Base-by-base conservation (phyloP, 2,113 vertebrate species). In the Poeciliopsis occidentalis region DNA sequence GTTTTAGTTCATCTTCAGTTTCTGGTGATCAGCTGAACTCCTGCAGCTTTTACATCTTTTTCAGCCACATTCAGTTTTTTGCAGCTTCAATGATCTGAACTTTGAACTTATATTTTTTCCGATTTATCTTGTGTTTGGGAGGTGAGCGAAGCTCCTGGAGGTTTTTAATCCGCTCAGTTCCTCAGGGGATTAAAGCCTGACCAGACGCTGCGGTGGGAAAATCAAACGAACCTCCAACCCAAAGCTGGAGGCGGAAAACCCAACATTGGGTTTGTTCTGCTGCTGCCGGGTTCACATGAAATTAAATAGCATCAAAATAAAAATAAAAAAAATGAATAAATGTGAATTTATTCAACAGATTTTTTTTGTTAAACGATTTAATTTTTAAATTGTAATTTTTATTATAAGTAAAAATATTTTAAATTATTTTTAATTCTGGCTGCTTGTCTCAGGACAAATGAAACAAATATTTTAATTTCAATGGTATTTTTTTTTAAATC, bases 191-290 rank as follows among this genome's bases (percentile, higher is more conserved):
- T 86, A 89, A 87, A 88, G 87, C 85, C 62, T 34, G 12, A 13
- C 12, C 64, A 31, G 83, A 88, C 13, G 73, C 83, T 69, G 70
- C 15, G 86, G 84, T 89, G 90, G 83, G 67, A 82, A 87, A 92
- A 86, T 78, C 86, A 87, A 90, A 89, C 85, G 81, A 54, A 84
- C 81, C 78, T 63, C 17, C 12, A 15, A 26, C 30, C 67, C 65
- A 68, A 29, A 64, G 15, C 12, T 30, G 19, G 15, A 64, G 75
- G 68, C 76, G 75, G 72, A 76, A 85, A 60, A 85, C 79, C 78
- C 67, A 81, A 19, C 32, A 57, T 26, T 82, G 17, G 67, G 44
- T 87, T 90, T 34, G 12, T 4, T 47, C 75, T 54, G 63, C 60
- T 67, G 69, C 79, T 75, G 51, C 51, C 4, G 22, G 13, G 32